Percentiles rank a stretch among this genome's conserved stretches.
These are phyloP conservation scores for Tetranychus urticae DNA, from an alignment of 1,140 invertebrate genomes.

Conservation along the genomic window DNA sequence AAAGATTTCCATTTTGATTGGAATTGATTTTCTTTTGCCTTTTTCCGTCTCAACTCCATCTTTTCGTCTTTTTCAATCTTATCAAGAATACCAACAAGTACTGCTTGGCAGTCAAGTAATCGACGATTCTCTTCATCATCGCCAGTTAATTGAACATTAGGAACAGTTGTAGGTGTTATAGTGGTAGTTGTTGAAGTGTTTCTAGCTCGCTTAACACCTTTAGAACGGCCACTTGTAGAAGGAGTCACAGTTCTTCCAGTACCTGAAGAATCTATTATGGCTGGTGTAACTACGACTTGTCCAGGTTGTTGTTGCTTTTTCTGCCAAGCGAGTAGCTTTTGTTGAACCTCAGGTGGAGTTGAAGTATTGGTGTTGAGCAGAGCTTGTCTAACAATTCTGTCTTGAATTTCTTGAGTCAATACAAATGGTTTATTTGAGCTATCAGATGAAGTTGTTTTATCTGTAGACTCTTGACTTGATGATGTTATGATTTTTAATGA, in stretches of 20 bases:
- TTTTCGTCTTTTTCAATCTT: constrained; percentile 23
- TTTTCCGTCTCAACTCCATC: constrained; percentile 14
- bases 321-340: constrained; percentile 64
- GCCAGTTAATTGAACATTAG: not conserved
- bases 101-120: constrained; percentile 18
- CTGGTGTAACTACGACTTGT: not conserved
- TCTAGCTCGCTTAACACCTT: constrained; percentile 6
- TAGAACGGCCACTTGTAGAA: constrained; percentile 19
- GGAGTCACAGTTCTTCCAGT: not conserved
- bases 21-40: constrained; percentile 11
- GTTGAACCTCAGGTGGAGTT: constrained; percentile 72
- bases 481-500: not conserved
- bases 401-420: constrained; percentile 61
- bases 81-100: constrained; percentile 21
- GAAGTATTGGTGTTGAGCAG: constrained; percentile 39
- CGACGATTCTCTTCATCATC: constrained; percentile 10
- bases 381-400: constrained; percentile 36
- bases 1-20: constrained; percentile 21
- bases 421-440: constrained; percentile 29
- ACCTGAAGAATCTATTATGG: not conserved
- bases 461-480: not conserved
- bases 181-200: constrained; percentile 33
- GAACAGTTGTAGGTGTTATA: constrained; percentile 4
- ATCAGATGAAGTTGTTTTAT: not conserved
- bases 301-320: constrained; percentile 40